Conservation (phyloP, 2,113 vertebrate genomes). For the Carollia perspicillata region DNA sequence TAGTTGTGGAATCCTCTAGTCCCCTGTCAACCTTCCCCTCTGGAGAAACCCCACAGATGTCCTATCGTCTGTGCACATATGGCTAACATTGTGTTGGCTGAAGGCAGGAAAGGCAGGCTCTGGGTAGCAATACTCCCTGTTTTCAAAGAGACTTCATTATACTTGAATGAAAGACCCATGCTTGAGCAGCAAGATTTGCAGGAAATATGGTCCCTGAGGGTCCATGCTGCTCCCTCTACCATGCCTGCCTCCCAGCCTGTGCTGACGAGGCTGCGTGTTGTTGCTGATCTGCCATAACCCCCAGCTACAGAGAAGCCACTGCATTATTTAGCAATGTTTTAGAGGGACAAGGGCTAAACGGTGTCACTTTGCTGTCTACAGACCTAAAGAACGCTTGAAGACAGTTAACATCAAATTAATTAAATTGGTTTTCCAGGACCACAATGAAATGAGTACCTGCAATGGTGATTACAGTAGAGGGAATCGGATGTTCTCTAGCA, state of each 20-base stretch:
- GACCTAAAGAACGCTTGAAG: not conserved
- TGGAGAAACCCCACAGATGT: not conserved
- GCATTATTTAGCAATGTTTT: not conserved
- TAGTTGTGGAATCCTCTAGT: not conserved
- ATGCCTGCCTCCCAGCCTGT: not conserved
- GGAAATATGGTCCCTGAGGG: not conserved
- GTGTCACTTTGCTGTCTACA: not conserved
- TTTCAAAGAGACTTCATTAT: not conserved
- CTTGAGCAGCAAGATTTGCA: not conserved
- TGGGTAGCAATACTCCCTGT: not conserved
- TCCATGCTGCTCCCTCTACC: not conserved
- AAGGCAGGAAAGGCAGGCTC: not conserved
- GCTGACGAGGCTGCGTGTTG: not conserved
- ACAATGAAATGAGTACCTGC: conserved; percentile 82
- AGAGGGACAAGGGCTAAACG: not conserved
- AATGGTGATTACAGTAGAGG: conserved; percentile 86
- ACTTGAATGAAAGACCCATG: not conserved
- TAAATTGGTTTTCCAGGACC: conserved; percentile 13
- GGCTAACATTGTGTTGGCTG: not conserved
- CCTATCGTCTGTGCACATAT: not conserved
- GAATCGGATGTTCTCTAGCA: conserved; percentile 86
- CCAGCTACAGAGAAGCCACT: not conserved
- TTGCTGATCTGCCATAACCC: not conserved
- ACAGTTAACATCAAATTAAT: not conserved
- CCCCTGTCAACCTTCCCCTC: not conserved